Percentiles rank a stretch among this genome's conserved stretches.
Evolutionary conservation across 2,888 invertebrate species (phyloP).

Genomic region (Tenthredo scrophulariae): DNA sequence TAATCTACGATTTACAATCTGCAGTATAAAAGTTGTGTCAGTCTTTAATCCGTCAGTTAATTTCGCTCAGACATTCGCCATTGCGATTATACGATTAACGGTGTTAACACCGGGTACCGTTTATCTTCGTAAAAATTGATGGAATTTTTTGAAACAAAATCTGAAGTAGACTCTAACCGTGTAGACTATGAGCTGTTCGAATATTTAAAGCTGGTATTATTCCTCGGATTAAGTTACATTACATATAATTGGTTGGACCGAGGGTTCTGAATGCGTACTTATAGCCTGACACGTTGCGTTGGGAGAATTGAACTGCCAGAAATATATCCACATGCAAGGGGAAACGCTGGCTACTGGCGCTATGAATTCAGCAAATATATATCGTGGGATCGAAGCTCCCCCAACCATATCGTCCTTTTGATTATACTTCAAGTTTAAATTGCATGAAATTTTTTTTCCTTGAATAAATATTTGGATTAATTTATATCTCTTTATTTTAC

Average conservation of each 20-base stretch:
- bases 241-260: slow-evolving; percentile 33
- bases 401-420: background rate
- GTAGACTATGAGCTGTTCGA: background rate
- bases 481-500: background rate
- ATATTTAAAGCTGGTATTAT: background rate
- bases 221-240: slow-evolving; percentile 38
- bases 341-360: slow-evolving; percentile 16
- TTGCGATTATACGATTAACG: slow-evolving; percentile 6
- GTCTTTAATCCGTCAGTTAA: slow-evolving; percentile 5
- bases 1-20: background rate
- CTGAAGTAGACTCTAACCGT: background rate
- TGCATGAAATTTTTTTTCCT: slow-evolving; percentile 54
- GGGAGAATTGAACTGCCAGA: background rate
- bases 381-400: background rate
- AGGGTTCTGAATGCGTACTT: background rate
- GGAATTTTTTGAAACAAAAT: background rate
- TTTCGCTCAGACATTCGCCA: background rate
- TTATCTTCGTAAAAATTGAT: background rate
- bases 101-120: background rate
- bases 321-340: background rate
- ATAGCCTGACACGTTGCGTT: background rate
- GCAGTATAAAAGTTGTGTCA: background rate
- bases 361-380: background rate
- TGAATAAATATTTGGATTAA: background rate
- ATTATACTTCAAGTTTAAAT: slow-evolving; percentile 52